A percentile compares a stretch with the other conserved stretches of the same genome.
Conservation (phyloP, 2,888 invertebrate genomes). For the Aspidiotus destructor region DNA sequence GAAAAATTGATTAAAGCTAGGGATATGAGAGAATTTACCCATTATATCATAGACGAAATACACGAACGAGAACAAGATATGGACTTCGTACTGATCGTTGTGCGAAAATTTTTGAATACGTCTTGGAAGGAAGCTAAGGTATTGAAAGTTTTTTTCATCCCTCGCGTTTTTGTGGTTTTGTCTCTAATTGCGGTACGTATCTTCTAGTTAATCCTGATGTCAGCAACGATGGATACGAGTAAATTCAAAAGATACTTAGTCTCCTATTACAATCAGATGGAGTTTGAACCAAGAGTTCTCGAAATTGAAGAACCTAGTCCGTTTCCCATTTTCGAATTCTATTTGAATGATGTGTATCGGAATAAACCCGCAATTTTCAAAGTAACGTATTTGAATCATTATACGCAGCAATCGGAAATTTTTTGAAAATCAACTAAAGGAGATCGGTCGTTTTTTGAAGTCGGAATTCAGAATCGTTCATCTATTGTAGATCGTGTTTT, state of each 20-base stretch:
- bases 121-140: constrained; percentile 57
- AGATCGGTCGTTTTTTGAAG: too few species aligned
- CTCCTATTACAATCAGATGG: constrained; percentile 41
- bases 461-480: too few species aligned
- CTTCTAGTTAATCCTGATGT: constrained; percentile 71
- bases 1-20: constrained; percentile 62
- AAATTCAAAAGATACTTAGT: constrained; percentile 63
- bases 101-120: constrained; percentile 63
- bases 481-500: too few species aligned
- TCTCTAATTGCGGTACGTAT: too few species aligned
- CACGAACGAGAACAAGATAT: constrained; percentile 87
- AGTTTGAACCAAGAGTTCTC: constrained; percentile 48
- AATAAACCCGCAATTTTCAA: too few species aligned
- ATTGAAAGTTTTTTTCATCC: constrained; percentile 29
- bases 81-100: constrained; percentile 77
- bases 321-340: too few species aligned
- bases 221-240: constrained; percentile 75
- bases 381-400: too few species aligned
- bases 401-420: too few species aligned
- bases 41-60: constrained; percentile 86
- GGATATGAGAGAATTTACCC: constrained; percentile 68
- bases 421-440: too few species aligned
- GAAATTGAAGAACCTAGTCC: constrained; percentile 37
- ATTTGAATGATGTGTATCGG: too few species aligned
- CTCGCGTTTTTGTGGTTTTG: too few species aligned